phyloP scores from a whole-genome alignment of 2,797 vertebrate genomes.

The Buphagus erythrorhynchus region DNA sequence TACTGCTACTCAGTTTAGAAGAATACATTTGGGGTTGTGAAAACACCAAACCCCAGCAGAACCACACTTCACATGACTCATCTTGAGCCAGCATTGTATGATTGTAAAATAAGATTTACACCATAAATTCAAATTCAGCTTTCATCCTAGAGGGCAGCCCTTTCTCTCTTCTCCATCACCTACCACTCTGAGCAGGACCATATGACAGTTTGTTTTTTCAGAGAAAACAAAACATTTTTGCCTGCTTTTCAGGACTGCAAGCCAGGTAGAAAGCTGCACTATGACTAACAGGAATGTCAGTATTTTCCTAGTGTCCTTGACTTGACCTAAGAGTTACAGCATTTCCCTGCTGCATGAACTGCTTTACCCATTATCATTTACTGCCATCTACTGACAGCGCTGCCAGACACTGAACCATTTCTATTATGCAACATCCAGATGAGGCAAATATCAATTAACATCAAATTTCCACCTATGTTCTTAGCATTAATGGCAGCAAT shows the following conservation, averaged over 20 bases:
- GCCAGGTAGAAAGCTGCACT: background rate
- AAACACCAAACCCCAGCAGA: background rate
- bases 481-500: background rate
- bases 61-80: background rate
- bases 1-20: background rate
- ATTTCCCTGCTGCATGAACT: background rate
- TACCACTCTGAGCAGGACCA: background rate
- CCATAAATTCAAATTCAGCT: background rate
- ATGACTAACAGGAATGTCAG: background rate
- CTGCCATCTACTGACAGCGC: constrained; percentile 48
- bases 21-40: background rate
- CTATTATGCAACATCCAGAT: background rate
- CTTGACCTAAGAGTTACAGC: background rate
- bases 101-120: background rate
- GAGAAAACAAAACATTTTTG: background rate
- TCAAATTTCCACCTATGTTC: background rate
- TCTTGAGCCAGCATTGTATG: background rate
- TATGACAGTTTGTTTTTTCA: background rate
- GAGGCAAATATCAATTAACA: background rate
- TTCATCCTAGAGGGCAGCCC: fast-evolving
- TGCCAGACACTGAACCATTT: background rate
- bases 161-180: background rate
- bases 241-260: background rate
- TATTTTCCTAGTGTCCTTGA: background rate
- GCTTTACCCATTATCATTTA: background rate